Conservation (phyloP, 1,140 invertebrate genomes). For the Bilobella aurantiaca region DNA sequence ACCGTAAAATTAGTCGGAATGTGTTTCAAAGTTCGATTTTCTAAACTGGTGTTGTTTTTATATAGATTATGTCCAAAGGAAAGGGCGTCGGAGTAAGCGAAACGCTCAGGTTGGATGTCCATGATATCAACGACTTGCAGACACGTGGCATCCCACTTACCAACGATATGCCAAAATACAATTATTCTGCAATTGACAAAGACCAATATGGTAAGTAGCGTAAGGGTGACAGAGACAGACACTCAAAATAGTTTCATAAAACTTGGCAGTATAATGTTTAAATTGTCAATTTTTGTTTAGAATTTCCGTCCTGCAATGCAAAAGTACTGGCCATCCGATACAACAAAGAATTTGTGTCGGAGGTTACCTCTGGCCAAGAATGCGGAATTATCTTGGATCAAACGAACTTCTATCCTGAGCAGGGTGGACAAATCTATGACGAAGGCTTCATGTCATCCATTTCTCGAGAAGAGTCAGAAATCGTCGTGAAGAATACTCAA, state of each 20-base stretch:
- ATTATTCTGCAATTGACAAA: constrained; percentile 58
- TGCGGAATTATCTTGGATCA: constrained; percentile 85
- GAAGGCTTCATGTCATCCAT: constrained; percentile 87
- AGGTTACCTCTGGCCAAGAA: constrained; percentile 71
- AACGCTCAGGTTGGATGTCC: constrained; percentile 69
- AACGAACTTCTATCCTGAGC: constrained; percentile 64
- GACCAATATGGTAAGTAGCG: constrained; percentile 49
- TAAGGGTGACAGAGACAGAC: background rate
- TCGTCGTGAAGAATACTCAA: constrained; percentile 89
- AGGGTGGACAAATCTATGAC: constrained; percentile 97
- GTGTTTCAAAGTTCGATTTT: background rate
- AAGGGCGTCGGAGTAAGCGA: constrained; percentile 20
- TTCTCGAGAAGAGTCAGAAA: constrained; percentile 52
- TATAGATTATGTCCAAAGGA: constrained; percentile 13
- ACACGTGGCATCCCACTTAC: constrained; percentile 65
- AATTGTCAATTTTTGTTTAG: constrained; percentile 36
- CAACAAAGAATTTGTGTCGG: constrained; percentile 76
- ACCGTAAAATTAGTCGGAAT: too few species aligned
- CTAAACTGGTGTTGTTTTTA: background rate
- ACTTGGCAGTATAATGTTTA: too few species aligned
- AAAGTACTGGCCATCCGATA: constrained; percentile 59
- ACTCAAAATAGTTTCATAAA: background rate
- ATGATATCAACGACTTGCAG: constrained; percentile 86
- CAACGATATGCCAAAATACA: constrained; percentile 86
- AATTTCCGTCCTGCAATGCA: constrained; percentile 53